Evolutionary conservation across 2,113 vertebrate genomes (phyloP), one percentile per base, ranked within the genome.

Genomic region (Pomatorhinus ruficollis): DNA sequence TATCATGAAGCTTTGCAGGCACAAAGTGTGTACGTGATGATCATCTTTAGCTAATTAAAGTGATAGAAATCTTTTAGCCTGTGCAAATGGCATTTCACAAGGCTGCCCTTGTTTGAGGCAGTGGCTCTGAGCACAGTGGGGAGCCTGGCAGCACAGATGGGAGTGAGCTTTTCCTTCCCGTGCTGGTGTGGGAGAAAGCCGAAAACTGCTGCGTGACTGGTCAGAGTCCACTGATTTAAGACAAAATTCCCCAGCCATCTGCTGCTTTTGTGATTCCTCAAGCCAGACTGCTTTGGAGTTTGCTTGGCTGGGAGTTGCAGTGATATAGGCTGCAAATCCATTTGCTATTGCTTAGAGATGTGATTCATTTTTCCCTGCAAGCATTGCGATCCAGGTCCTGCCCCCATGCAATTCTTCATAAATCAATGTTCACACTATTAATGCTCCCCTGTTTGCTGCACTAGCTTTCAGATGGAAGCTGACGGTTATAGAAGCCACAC

Each of bases 171-270:
- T 81, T 33, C 76, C 65, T 70, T 79, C n/a, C 93, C 50, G 2
- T 13, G 52, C 90, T 89, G 81, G 87, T 87, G 71, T 21, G 33
- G 80, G 83, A 56, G 68, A 74, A 64, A 78, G 72, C 64, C 75
- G 68, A 54, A 74, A 22, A 70, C 78, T 59, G 88, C 75, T 80
- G 82, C 3, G 7, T 75, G 74, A 66, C 74, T 83, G 85, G 74
- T 85, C 82, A n/a, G 1, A n/a, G 53, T 11, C 68, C 66, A 35
- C 78, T 0, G 1, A 42, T 53, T 88, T 37, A n/a, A 72, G 79
- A 65, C 25, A 65, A 77, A 91, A 93, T 33, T 92, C 66, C 85
- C 76, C 80, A 77, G 75, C 90, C 90, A 93, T 95, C 92, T 92
- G 89, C 80, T 78, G 72, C 76, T 80, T 65, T 47, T 2, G 1